Evolutionary conservation across 37 sponge, comb jelly and placozoan species (phyloP).

Genomic region (Halichondria panicea): DNA sequence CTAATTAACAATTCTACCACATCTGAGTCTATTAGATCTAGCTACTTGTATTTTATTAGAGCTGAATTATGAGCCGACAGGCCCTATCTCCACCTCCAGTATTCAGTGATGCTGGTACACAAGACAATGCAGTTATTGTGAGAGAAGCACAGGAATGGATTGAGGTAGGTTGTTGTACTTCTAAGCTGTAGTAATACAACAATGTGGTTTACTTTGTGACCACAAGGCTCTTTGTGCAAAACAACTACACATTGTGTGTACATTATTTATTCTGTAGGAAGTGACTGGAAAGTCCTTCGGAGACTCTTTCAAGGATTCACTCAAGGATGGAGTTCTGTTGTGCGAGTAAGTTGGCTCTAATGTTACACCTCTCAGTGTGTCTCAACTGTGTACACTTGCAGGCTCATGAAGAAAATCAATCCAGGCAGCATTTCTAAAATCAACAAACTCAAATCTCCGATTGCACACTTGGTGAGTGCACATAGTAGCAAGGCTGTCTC

Average conservation of each 20-base stretch:
- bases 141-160: conserved; percentile 68
- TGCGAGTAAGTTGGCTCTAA: conserved; percentile 85
- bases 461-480: conserved; percentile 68
- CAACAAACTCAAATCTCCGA: conserved; percentile 49
- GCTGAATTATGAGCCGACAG: background rate
- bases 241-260: background rate
- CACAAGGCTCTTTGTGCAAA: too few species aligned
- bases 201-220: background rate
- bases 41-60: conserved; percentile 3
- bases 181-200: too few species aligned
- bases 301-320: conserved; percentile 52
- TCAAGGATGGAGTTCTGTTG: conserved; percentile 78
- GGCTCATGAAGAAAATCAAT: conserved; percentile 66
- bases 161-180: too few species aligned
- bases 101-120: conserved; percentile 28
- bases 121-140: conserved; percentile 28
- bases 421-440: conserved; percentile 74
- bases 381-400: conserved; percentile 5
- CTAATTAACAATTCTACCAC: background rate
- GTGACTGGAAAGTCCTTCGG: conserved; percentile 55
- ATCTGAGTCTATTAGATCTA: background rate
- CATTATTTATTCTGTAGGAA: conserved; percentile 44
- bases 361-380: background rate
- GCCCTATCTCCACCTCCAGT: background rate
- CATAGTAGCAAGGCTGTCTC: background rate